Evolutionary conservation across 23 tunicate genomes (phyloP).

Genomic region (Ciona savignyi): DNA sequence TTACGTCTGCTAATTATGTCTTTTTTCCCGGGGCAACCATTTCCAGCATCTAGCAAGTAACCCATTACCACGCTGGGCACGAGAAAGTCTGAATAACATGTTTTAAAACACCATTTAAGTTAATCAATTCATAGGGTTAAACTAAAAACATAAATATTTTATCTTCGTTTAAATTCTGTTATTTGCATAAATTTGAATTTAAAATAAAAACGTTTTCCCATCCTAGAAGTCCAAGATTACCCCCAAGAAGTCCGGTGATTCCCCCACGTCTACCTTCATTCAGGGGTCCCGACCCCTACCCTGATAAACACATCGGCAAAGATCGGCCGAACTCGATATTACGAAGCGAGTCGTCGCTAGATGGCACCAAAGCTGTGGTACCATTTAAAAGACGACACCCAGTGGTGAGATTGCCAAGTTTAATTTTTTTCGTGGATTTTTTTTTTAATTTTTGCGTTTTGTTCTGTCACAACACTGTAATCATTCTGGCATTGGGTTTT

Average conservation of each 20-base stretch:
- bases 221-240: neutral
- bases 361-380: constrained; percentile 13
- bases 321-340: constrained; percentile 9
- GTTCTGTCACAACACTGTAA: too few species aligned
- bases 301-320: constrained; percentile 13
- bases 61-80: neutral
- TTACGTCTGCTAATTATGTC: too few species aligned
- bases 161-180: too few species aligned
- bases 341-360: constrained; percentile 24
- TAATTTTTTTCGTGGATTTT: too few species aligned
- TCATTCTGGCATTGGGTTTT: too few species aligned
- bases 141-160: neutral
- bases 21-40: too few species aligned
- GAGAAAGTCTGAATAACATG: neutral
- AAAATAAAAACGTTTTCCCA: too few species aligned
- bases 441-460: too few species aligned
- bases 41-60: too few species aligned
- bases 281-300: constrained; percentile 7
- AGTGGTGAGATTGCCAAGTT: too few species aligned
- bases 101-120: neutral
- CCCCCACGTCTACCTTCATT: neutral
- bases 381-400: neutral
- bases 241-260: neutral
- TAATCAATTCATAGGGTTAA: neutral
- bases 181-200: too few species aligned